Evolutionary conservation across 2,888 invertebrate genomes (phyloP).

Genomic region (Mimas tiliae): DNA sequence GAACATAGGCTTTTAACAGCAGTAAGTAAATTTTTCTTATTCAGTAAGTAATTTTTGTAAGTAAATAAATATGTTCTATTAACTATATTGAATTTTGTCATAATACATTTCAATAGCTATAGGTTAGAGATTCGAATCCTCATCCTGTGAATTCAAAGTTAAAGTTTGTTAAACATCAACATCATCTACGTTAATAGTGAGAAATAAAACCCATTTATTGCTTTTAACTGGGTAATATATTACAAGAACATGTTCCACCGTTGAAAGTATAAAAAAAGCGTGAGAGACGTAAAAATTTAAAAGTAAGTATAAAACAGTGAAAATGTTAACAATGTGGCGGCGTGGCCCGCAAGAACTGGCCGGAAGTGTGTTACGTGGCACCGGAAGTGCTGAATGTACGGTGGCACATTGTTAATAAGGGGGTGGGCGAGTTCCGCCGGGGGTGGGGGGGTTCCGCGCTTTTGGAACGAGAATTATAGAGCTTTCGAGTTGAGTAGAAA

Average conservation of each 20-base stretch:
- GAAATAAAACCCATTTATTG: neutral
- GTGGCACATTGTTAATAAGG: constrained; percentile 67
- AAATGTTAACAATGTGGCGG: constrained; percentile 37
- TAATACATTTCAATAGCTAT: too few relatives aligned
- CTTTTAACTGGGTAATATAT: neutral
- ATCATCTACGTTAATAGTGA: neutral
- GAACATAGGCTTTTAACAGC: too few relatives aligned
- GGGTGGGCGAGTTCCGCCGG: constrained; percentile 52
- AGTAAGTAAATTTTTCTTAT: too few relatives aligned
- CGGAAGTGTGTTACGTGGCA: constrained; percentile 54
- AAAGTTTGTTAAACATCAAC: neutral
- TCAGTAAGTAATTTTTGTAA: too few relatives aligned
- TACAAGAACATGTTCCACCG: neutral
- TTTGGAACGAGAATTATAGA: constrained; percentile 59
- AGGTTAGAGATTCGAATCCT: too few relatives aligned
- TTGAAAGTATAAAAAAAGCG: constrained; percentile 7
- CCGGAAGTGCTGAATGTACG: constrained; percentile 64
- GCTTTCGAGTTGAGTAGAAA: constrained; percentile 51
- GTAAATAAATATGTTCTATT: too few relatives aligned
- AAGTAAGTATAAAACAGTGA: constrained; percentile 27
- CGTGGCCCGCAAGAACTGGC: constrained; percentile 45
- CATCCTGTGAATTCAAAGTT: neutral
- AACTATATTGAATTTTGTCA: too few relatives aligned
- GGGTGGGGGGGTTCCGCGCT: constrained; percentile 37
- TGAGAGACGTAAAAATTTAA: constrained; percentile 14